phyloP scores from a whole-genome alignment of 2,113 vertebrate genomes.

The Onychostruthus taczanowskii region DNA sequence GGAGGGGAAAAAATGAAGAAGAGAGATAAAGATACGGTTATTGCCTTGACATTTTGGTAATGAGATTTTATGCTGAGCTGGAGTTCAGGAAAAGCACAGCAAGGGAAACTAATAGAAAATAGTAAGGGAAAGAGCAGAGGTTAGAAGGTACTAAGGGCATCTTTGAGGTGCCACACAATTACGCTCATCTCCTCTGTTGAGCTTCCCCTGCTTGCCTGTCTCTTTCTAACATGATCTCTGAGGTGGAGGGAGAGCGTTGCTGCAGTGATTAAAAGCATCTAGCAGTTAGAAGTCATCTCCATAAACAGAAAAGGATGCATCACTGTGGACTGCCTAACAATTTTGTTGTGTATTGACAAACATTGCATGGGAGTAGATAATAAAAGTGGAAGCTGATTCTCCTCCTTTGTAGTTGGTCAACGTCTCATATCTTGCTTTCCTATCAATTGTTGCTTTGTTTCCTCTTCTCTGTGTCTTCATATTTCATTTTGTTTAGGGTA shows the following conservation, averaged over 20 bases:
- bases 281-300: not conserved
- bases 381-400: not conserved
- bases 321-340: not conserved
- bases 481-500: not conserved
- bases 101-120: constrained; percentile 9
- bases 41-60: constrained; percentile 52
- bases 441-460: not conserved
- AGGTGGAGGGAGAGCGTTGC: not conserved
- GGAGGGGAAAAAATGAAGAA: too few species aligned
- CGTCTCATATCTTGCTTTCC: not conserved
- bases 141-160: not conserved
- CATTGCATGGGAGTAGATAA: not conserved
- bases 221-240: not conserved
- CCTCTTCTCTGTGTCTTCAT: not conserved
- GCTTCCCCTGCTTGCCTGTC: not conserved
- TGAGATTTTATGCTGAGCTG: constrained; percentile 26
- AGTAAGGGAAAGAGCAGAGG: constrained; percentile 14
- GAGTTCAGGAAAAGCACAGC: not conserved
- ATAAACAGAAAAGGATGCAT: not conserved
- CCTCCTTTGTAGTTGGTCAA: not conserved
- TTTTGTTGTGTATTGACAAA: not conserved
- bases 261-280: not conserved
- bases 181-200: not conserved
- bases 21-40: not conserved
- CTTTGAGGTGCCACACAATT: not conserved